These are phyloP conservation scores for Pangasius sanitwongsei DNA, from an alignment of 2,797 vertebrate species.

Conservation along the genomic window DNA sequence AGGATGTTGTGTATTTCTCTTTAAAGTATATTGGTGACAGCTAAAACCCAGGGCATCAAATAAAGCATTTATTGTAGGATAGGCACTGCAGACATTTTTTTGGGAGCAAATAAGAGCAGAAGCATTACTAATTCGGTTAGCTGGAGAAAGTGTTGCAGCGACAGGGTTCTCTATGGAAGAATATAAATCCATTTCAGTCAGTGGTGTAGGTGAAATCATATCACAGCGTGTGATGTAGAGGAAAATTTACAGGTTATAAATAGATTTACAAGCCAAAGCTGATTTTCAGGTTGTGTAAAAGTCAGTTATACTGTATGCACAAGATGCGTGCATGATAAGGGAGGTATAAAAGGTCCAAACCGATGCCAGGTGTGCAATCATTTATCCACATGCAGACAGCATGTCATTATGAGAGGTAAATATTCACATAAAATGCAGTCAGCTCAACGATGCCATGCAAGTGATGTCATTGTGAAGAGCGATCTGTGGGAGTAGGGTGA, in stretches of 20 bases:
- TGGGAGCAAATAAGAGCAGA: conserved; percentile 29
- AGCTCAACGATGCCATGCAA: conserved; percentile 71
- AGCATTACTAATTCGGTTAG: conserved; percentile 46
- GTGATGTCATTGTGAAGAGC: conserved; percentile 67
- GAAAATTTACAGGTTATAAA: conserved; percentile 25
- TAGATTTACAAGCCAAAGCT: not conserved
- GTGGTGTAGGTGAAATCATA: conserved; percentile 25
- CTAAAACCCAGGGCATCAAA: not conserved
- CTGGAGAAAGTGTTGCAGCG: conserved; percentile 22
- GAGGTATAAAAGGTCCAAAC: conserved; percentile 30
- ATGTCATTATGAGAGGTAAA: conserved; percentile 78
- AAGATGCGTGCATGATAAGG: conserved; percentile 1
- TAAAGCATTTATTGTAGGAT: not conserved
- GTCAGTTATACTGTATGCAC: conserved; percentile 4
- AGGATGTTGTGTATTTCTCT: not conserved
- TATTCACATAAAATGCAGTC: conserved; percentile 73
- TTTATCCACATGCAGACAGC: conserved; percentile 70
- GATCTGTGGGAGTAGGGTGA: conserved; percentile 67
- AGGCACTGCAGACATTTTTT: conserved; percentile 21
- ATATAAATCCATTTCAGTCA: conserved; percentile 28
- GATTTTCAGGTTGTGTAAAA: conserved; percentile 34
- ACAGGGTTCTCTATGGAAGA: conserved; percentile 9
- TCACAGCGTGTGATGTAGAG: conserved; percentile 5
- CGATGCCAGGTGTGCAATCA: conserved; percentile 26
- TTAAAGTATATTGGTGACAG: not conserved